These are phyloP conservation scores for Plagiodera versicolora DNA, from an alignment of 2,888 invertebrate genomes.

Conservation along the genomic window DNA sequence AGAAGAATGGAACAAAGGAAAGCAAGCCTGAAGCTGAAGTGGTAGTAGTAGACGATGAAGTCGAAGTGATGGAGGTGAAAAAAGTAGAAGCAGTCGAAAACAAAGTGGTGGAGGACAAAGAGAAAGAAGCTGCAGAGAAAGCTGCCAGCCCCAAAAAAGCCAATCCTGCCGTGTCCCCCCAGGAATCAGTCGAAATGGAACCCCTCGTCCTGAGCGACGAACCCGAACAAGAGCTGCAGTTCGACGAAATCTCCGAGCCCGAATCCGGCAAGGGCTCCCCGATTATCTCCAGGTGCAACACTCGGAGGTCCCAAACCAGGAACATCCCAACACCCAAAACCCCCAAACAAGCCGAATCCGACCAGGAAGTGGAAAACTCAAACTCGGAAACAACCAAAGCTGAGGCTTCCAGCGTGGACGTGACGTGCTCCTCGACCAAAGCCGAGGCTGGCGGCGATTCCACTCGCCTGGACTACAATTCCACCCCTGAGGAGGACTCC, in stretches of 20 bases:
- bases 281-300: conserved; percentile 44
- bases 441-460: conserved; percentile 46
- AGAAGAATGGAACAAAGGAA: neutral
- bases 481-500: conserved; percentile 31
- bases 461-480: conserved; percentile 42
- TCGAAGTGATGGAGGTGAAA: neutral
- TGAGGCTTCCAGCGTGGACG: conserved; percentile 10
- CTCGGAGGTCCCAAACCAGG: conserved; percentile 49
- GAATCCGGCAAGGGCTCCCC: conserved; percentile 49
- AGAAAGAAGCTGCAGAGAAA: conserved; percentile 1
- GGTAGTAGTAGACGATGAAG: neutral
- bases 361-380: conserved; percentile 29
- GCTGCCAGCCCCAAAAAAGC: conserved; percentile 5
- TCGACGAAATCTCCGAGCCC: conserved; percentile 48
- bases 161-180: conserved; percentile 13
- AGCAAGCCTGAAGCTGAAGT: neutral
- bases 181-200: conserved; percentile 43
- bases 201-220: conserved; percentile 43
- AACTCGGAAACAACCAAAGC: neutral
- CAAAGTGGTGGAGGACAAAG: neutral
- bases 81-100: neutral
- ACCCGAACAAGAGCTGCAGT: conserved; percentile 47
- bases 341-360: conserved; percentile 42
- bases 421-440: conserved; percentile 42
- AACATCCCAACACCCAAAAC: conserved; percentile 52